Percentiles rank a stretch among this genome's conserved stretches.
phyloP scores from a whole-genome alignment of 2,888 invertebrate species.

The Acutogordius australiensis region DNA sequence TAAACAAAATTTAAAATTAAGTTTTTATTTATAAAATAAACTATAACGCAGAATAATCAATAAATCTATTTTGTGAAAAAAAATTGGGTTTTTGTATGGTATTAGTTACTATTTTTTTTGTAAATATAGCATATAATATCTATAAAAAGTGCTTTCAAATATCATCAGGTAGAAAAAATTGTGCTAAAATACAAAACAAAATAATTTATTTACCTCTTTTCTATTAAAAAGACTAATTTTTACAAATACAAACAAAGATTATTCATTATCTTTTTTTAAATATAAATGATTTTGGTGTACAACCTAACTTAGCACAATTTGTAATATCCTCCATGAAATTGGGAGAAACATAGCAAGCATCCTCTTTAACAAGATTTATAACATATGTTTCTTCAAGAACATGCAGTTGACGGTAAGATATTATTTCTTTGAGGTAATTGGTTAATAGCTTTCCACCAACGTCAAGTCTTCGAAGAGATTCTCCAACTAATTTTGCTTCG shows the following conservation, averaged over 20 bases:
- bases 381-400: conserved; percentile 97
- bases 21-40: neutral
- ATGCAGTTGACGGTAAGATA: conserved; percentile 64
- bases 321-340: conserved; percentile 53
- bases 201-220: no score
- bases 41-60: neutral
- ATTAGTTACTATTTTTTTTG: no score
- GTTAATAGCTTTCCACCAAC: conserved; percentile 84
- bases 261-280: no score
- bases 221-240: no score
- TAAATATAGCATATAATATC: no score
- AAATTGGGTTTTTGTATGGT: no score
- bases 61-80: neutral
- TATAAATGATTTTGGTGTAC: no score
- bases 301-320: no score
- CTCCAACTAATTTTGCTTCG: conserved; percentile 5
- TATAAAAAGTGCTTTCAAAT: no score
- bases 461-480: conserved; percentile 43
- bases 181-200: no score
- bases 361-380: conserved; percentile 91
- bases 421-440: conserved; percentile 81
- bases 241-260: no score
- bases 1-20: neutral
- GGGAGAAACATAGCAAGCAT: conserved; percentile 63
- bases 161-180: no score